Conservation (phyloP, 2,113 vertebrate genomes). For the Ovis canadensis region DNA sequence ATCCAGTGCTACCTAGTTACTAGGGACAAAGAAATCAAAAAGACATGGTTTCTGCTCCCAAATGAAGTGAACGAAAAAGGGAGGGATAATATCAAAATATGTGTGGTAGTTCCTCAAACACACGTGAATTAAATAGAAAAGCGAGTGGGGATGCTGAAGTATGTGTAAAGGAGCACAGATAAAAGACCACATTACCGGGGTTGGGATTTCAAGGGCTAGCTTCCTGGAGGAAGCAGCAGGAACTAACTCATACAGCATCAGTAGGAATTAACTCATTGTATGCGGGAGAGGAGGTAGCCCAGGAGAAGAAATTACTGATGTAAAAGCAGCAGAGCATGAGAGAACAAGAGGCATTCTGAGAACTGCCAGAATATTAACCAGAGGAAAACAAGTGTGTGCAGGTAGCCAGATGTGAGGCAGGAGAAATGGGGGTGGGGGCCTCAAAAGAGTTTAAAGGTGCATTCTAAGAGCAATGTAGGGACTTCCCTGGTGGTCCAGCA, state of each 20-base stretch:
- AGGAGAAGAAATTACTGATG: not conserved
- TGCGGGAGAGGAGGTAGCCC: not conserved
- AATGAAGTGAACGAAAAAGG: not conserved
- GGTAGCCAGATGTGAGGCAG: not conserved
- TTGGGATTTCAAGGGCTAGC: not conserved
- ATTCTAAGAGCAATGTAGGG: not conserved
- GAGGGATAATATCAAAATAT: not conserved
- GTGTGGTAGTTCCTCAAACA: not conserved
- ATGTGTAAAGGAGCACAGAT: not conserved
- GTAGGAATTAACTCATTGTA: not conserved
- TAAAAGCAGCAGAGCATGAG: not conserved
- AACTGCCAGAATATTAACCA: not conserved
- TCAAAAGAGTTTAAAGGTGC: not conserved
- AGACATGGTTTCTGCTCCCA: not conserved
- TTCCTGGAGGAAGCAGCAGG: not conserved
- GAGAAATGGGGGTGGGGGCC: not conserved
- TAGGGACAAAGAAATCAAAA: not conserved
- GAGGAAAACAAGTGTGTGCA: not conserved
- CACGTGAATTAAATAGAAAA: not conserved
- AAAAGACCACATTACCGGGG: not conserved
- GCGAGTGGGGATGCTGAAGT: not conserved
- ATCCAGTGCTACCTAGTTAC: not conserved
- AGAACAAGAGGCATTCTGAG: not conserved
- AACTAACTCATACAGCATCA: not conserved
- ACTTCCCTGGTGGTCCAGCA: not conserved